Conservation (phyloP, 2,797 vertebrate genomes). For the Poecile montanus region DNA sequence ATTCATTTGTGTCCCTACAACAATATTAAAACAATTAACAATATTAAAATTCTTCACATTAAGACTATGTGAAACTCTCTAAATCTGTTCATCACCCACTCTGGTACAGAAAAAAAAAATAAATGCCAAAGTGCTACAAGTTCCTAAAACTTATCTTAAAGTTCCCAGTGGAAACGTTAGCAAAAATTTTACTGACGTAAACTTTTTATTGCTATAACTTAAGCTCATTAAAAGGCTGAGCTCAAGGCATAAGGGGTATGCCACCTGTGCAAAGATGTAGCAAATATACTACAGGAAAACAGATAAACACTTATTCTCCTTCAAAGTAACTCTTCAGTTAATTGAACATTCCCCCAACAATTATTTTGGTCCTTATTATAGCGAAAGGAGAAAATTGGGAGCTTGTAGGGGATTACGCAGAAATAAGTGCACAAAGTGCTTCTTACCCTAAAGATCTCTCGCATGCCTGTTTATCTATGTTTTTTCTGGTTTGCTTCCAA, state of each 20-base stretch:
- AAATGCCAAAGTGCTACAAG: background rate
- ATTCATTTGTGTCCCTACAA: background rate
- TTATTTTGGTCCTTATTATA: background rate
- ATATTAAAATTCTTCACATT: background rate
- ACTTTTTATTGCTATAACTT: background rate
- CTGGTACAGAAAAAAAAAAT: background rate
- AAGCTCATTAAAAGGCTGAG: background rate
- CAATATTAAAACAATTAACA: background rate
- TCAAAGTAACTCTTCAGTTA: background rate
- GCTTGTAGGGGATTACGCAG: background rate
- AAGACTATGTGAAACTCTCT: background rate
- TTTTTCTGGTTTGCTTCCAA: conserved; percentile 16
- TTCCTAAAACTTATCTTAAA: background rate
- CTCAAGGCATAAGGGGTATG: background rate
- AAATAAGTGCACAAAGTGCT: background rate
- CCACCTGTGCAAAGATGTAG: background rate
- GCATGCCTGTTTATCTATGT: background rate
- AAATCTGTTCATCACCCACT: background rate
- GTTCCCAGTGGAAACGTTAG: background rate
- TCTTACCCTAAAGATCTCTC: background rate
- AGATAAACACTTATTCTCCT: background rate
- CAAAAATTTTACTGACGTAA: background rate
- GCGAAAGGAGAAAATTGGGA: background rate
- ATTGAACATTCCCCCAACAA: background rate
- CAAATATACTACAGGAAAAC: background rate